These are phyloP conservation scores for Heliothis subflexa DNA, from an alignment of 1,140 invertebrate species.

Conservation along the genomic window DNA sequence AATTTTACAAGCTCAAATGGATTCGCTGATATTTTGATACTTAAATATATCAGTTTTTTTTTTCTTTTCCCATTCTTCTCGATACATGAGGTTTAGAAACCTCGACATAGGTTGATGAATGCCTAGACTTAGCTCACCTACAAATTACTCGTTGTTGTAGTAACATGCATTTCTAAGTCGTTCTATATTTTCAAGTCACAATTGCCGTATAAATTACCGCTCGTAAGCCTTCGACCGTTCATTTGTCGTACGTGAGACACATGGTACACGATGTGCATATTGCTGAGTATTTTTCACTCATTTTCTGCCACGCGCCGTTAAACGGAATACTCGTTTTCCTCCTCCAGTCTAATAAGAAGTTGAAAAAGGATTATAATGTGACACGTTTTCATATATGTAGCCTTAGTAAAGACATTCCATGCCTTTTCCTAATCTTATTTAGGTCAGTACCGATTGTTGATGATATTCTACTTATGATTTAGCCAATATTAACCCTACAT, in stretches of 20 bases:
- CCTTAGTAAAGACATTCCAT: not conserved
- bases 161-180: not conserved
- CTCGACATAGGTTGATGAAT: not conserved
- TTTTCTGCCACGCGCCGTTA: conserved; percentile 24
- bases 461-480: no score
- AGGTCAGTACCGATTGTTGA: no score
- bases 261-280: conserved; percentile 19
- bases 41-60: no score
- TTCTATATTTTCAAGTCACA: conserved; percentile 37
- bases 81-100: not conserved
- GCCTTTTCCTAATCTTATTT: no score
- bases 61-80: not conserved
- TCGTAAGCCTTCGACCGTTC: conserved; percentile 20
- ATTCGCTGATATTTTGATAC: no score
- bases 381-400: not conserved
- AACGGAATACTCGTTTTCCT: not conserved
- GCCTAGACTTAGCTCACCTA: not conserved
- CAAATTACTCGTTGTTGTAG: conserved; percentile 1
- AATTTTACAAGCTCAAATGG: no score
- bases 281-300: conserved; percentile 7
- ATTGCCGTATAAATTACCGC: conserved; percentile 43
- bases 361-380: not conserved
- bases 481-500: no score
- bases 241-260: conserved; percentile 27
- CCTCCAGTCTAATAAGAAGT: not conserved